Base-by-base conservation (phyloP, 2,888 invertebrate species). In the Platynereis dumerilii region DNA sequence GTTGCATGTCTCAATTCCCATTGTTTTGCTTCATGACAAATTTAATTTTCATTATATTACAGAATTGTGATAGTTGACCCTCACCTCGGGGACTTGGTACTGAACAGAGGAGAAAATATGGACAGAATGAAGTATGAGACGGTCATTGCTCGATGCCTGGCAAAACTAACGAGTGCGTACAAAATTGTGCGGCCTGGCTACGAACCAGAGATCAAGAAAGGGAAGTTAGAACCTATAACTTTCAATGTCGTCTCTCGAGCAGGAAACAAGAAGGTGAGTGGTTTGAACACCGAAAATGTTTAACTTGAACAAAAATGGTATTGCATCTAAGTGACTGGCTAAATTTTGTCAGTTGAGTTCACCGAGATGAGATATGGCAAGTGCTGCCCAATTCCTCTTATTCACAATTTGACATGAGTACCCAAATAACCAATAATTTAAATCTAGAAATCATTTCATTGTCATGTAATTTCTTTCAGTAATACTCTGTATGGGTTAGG, bases 251-350 rank as follows among this genome's bases (percentile, higher is more conserved):
- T 89, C 24, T 90, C 89, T n/a, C 86, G 95, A 66, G 89, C 91
- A 26, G 91, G 92, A 26, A 93, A 93, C 81, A 96, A 96, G 83
- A 94, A 94, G 88, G 94, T 92, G 61, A 48, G 48, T 48, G 7
- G 10, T 42, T 10, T 12, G 42, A 42, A 42, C 17, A 10, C 10
- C 10, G 42, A 17, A 17, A 12, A 42, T 42, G 10, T 42, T 42
- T 10, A 10, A 42, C 17, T 42, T 42, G 17, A 12, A n/a, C n/a
- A n/a, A n/a, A n/a, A n/a, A n/a, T n/a, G n/a, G n/a, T n/a, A n/a
- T n/a, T n/a, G n/a, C n/a, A n/a, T n/a, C n/a, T n/a, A n/a, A n/a
- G n/a, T n/a, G n/a, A n/a, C n/a, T n/a, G n/a, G 10, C 17, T 42
- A 42, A 42, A 42, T 42, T 42, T 42, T 42, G 10, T 42, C 12